Evolutionary conservation across 2,888 invertebrate genomes (phyloP).

Genomic region (Anorthoa munda): DNA sequence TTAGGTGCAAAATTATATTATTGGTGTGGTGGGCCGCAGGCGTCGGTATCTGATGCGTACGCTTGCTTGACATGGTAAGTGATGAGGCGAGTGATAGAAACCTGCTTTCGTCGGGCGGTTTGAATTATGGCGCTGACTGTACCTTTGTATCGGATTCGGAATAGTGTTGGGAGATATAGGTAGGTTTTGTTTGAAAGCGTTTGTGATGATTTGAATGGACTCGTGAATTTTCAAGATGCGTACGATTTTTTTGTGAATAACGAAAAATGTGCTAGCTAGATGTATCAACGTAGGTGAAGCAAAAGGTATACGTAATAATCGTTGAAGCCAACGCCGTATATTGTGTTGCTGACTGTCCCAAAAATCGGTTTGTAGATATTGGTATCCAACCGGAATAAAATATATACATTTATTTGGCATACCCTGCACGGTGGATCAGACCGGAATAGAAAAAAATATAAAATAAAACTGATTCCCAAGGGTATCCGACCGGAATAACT

Average conservation of each 20-base stretch:
- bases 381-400: too few species aligned
- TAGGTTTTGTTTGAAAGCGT: conserved; percentile 22
- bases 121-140: conserved; percentile 76
- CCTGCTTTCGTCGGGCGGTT: conserved; percentile 69
- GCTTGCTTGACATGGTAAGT: conserved; percentile 79
- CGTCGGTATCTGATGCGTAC: conserved; percentile 80
- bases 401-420: too few species aligned
- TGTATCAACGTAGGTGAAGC: too few species aligned
- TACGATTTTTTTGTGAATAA: neutral
- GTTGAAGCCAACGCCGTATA: too few species aligned
- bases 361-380: too few species aligned
- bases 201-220: conserved; percentile 1
- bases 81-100: conserved; percentile 83
- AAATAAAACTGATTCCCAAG: too few species aligned
- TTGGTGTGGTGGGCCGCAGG: conserved; percentile 75
- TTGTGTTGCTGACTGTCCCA: too few species aligned
- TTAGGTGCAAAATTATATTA: conserved; percentile 86
- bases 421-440: too few species aligned
- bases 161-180: conserved; percentile 36
- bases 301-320: too few species aligned
- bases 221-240: neutral
- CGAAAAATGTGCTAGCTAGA: neutral
- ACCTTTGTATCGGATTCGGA: conserved; percentile 64
- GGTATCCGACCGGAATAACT: too few species aligned
- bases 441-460: too few species aligned